A percentile compares a stretch with the other conserved stretches of the same genome.
phyloP scores from a whole-genome alignment of 2,113 vertebrate genomes.

The Myodes glareolus region DNA sequence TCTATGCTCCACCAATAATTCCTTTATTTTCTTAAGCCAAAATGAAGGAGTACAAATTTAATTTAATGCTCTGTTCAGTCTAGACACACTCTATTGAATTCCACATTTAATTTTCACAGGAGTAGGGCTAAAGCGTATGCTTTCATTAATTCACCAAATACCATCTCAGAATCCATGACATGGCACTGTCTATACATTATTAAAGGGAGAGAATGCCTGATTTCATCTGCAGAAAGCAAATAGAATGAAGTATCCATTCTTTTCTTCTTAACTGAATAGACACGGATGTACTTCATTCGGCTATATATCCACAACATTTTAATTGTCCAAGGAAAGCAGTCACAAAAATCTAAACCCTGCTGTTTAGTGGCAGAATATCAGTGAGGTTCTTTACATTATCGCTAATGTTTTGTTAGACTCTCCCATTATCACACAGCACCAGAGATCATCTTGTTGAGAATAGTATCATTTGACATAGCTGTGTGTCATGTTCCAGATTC shows the following conservation, averaged over 20 bases:
- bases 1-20: conserved; percentile 67
- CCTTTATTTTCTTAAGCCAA: conserved; percentile 72
- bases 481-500: conserved; percentile 1
- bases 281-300: conserved; percentile 3
- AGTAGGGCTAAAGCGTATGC: conserved; percentile 67
- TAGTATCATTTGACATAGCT: background rate
- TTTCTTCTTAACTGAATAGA: conserved; percentile 47
- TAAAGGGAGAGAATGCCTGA: conserved; percentile 58
- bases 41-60: conserved; percentile 78
- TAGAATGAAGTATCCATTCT: conserved; percentile 24
- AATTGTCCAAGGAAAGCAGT: background rate
- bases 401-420: conserved; percentile 19
- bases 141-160: conserved; percentile 77
- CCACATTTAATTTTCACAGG: conserved; percentile 76
- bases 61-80: conserved; percentile 77
- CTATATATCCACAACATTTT: background rate
- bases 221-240: conserved; percentile 70
- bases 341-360: conserved; percentile 14
- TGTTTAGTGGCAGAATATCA: background rate
- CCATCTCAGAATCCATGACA: conserved; percentile 73
- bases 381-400: background rate
- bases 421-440: conserved; percentile 42
- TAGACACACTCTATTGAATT: conserved; percentile 78
- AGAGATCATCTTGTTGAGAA: conserved; percentile 46
- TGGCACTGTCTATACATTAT: conserved; percentile 56